phyloP scores from a whole-genome alignment of 1,140 invertebrate genomes.

The Tetramorium simillimum region DNA sequence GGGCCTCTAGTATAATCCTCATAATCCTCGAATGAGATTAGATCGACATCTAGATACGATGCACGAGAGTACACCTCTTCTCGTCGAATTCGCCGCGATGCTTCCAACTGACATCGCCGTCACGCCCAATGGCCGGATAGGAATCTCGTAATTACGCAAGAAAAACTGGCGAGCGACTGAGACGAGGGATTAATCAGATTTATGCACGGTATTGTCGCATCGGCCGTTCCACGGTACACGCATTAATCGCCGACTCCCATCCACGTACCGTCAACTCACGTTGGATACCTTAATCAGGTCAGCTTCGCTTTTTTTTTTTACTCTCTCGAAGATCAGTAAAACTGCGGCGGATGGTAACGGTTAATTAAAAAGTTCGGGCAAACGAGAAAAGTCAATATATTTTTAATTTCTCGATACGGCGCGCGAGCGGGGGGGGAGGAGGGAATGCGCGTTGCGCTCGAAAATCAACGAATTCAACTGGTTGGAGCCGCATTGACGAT shows the following conservation, averaged over 20 bases:
- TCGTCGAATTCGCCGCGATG: conserved; percentile 30
- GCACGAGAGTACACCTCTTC: conserved; percentile 25
- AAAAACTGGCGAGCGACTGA: conserved; percentile 7
- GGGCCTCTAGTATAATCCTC: conserved; percentile 35
- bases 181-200: conserved; percentile 31
- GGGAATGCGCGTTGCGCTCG: neutral
- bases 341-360: neutral
- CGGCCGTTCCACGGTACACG: neutral
- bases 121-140: neutral
- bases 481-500: neutral
- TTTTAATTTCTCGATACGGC: conserved; percentile 30
- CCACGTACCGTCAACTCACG: neutral
- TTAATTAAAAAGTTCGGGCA: neutral
- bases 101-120: conserved; percentile 27
- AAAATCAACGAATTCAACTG: neutral
- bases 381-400: neutral
- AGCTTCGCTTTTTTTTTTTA: neutral
- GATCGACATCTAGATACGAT: conserved; percentile 55
- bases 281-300: neutral
- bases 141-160: conserved; percentile 37
- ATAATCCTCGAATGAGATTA: conserved; percentile 52
- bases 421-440: neutral
- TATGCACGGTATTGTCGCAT: neutral
- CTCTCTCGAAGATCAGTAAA: neutral
- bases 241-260: neutral